Base-by-base conservation (phyloP, 2,797 vertebrate genomes). In the Serranus cabrilla region DNA sequence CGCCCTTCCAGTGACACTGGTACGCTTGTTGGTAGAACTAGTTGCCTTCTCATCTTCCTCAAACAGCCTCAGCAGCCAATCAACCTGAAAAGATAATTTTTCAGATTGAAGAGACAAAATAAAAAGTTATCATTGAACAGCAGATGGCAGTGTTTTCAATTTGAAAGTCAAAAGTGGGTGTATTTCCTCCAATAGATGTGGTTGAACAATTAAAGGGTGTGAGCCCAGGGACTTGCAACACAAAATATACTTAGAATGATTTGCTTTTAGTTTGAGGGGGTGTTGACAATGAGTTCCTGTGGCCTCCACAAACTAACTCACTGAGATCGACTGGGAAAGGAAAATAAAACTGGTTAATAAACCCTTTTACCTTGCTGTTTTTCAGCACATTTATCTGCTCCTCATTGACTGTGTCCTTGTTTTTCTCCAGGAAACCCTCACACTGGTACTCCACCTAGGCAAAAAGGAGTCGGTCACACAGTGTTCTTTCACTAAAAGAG, bases 381-480 rank as follows among this genome's bases (percentile, higher is more conserved):
- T 97, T 98, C 83, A 99, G 92, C 76, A 99, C 96, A 81, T 95
- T 96, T 79, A 99, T 98, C 93, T 99, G 98, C 87, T 99, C 97
- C 91, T 97, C 97, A 82, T 98, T 99, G 79, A 99, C 97, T 0
- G 97, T 99, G 88, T 99, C 98, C 93, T 98, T 99, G 91, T 99
- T 99, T 95, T 99, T 99, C 92, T 99, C 98, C 86, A 99, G 91
- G 94, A 99, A 99, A 34, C 98, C 97, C 60, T 96, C 95, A 90
- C 98, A 99, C 50, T 98, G 97, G 90, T 99, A 99, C 84, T 99
- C 98, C 89, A 99, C 98, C 98, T 99, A 84, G 42, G 40, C 67
- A 81, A 78, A 72, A 72, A 74, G 37, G n/a, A 80, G 4, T 39
- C 63, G 17, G 45, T 83, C 63, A 86, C 45, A 83, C 13, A 74